Percentiles rank a stretch among this genome's conserved stretches.
Conservation (phyloP, 2,888 invertebrate genomes). For the Mycalesis mineus region DNA sequence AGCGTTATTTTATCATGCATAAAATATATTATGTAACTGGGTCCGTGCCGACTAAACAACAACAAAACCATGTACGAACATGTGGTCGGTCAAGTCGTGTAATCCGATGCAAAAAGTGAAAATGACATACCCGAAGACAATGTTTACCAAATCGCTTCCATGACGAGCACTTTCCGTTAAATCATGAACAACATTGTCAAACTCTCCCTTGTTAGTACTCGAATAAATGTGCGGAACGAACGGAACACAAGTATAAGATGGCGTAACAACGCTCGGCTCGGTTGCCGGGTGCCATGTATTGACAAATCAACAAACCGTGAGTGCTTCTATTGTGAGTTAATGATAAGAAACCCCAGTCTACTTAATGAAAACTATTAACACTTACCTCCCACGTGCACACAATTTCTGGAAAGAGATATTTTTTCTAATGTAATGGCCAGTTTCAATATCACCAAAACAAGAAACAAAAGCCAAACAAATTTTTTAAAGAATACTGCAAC, state of each 20-base stretch:
- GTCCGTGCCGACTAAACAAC: conserved; percentile 59
- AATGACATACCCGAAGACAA: conserved; percentile 69
- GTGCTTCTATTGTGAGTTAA: conserved; percentile 52
- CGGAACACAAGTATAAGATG: conserved; percentile 70
- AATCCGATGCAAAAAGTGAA: conserved; percentile 66
- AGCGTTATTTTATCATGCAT: conserved; percentile 50
- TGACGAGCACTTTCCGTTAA: conserved; percentile 52
- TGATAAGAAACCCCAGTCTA: conserved; percentile 58
- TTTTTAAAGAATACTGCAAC: conserved; percentile 48
- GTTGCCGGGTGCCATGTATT: conserved; percentile 77
- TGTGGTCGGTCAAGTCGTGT: conserved; percentile 70
- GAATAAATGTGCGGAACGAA: conserved; percentile 73
- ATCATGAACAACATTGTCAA: conserved; percentile 61
- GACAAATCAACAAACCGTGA: conserved; percentile 67
- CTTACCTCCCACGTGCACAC: conserved; percentile 77
- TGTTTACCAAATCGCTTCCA: conserved; percentile 55
- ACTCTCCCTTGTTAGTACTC: conserved; percentile 53
- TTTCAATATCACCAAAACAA: conserved; percentile 79
- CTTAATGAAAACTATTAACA: conserved; percentile 61
- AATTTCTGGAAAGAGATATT: conserved; percentile 78
- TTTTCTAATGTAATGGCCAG: conserved; percentile 79
- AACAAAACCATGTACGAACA: conserved; percentile 69
- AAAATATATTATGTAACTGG: conserved; percentile 53
- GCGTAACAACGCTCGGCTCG: conserved; percentile 76
- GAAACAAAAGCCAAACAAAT: conserved; percentile 78